A percentile compares a stretch with the other conserved stretches of the same genome.
Evolutionary conservation across 2,888 invertebrate genomes (phyloP).

Genomic region (Eupithecia inturbata): DNA sequence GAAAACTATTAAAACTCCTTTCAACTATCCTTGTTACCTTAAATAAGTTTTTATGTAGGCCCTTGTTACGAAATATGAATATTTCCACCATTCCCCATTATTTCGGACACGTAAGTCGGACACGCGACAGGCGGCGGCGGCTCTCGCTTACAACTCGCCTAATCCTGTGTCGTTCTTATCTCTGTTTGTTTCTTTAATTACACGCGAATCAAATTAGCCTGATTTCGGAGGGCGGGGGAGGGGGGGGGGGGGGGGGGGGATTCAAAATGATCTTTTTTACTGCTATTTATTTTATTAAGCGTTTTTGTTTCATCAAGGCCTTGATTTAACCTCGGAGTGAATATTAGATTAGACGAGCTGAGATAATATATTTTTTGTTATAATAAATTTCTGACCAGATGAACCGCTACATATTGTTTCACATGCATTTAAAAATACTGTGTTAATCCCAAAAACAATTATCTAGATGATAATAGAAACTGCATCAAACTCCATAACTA

Average conservation of each 20-base stretch:
- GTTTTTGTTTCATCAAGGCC: not conserved
- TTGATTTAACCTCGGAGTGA: not conserved
- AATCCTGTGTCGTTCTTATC: conserved; percentile 54
- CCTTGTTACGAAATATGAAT: conserved; percentile 25
- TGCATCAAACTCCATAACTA: not conserved
- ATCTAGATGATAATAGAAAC: not conserved
- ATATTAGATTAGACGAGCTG: not conserved
- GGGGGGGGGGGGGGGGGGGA: conserved; percentile 11
- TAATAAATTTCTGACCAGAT: not conserved
- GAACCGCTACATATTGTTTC: not conserved
- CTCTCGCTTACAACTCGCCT: conserved; percentile 49
- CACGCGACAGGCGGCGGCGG: conserved; percentile 28
- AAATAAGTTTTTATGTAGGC: conserved; percentile 6
- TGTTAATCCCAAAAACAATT: not conserved
- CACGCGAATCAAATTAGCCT: conserved; percentile 52
- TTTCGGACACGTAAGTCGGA: conserved; percentile 25
- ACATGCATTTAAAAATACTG: not conserved
- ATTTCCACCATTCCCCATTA: conserved; percentile 21
- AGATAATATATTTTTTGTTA: not conserved
- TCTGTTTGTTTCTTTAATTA: conserved; percentile 60
- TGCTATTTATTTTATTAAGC: not conserved
- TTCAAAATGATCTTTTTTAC: conserved; percentile 3
- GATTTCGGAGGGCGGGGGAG: conserved; percentile 16
- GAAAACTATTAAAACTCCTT: not conserved
- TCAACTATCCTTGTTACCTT: conserved; percentile 19